Base-by-base conservation (phyloP, 2,797 vertebrate genomes). In the Enteromius fasciolatus region DNA sequence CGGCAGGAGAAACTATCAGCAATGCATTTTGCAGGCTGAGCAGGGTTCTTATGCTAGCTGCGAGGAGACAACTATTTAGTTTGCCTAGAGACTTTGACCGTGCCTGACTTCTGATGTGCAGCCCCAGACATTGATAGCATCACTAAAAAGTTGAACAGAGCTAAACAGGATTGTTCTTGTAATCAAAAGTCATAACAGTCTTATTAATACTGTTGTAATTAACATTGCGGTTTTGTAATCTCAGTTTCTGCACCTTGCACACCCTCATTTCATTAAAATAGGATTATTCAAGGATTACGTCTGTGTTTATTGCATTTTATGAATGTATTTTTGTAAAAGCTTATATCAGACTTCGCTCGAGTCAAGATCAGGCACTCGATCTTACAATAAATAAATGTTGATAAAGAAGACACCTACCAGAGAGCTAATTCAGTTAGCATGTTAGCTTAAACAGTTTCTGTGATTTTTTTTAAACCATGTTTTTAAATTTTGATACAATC, bases 21-120 rank as follows among this genome's bases (percentile, higher is more conserved):
- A 75, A 78, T 78, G 82, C 67, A 78, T 83, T 82, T 83, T 18
- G 46, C 67, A 83, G 82, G 46, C 44, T n/a, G 25, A 78, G 52
- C 68, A 23, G 28, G 31, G 48, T 44, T 28, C 57, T 18, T 52
- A 18, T 63, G 44, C 54, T 39, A 50, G 57, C 50, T 44, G 23
- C 28, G 28, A 64, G 63, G 74, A 78, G 52, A 73, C 39, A 10
- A 44, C 46, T 64, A 3, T 76, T 84, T 80, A 66, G 57, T 66
- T 52, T 78, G 31, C 28, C 20, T 76, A 46, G 23, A 23, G 14
- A 66, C 28, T 61, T 54, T 25, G 50, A 54, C 78, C 18, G 14
- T 20, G 31, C n/a, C 31, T 66, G 14, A 17, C 17, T 48, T 46
- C 44, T 66, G 31, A 68, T 89, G 89, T 88, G 86, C 11, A 86